Base-by-base conservation (phyloP, 1,140 invertebrate genomes). In the Mizuhopecten yessoensis region DNA sequence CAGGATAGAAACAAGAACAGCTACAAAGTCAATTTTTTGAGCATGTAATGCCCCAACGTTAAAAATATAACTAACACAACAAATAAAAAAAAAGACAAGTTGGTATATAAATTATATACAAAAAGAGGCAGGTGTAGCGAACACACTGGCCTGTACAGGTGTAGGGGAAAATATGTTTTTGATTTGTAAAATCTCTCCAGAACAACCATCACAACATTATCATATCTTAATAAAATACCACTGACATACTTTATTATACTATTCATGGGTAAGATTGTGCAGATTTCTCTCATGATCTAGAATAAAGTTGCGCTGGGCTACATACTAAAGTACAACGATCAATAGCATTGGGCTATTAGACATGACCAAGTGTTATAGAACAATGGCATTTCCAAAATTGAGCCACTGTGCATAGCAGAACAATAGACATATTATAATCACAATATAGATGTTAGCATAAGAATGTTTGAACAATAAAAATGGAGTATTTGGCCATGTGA, bases 371-470 rank as follows among this genome's bases (percentile, higher is more conserved):
- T 29, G 57, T 75, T 29, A 29, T 11, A 5, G 3, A 57, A 57
- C 57, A 75, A 75, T 75, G 57, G 57, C 5, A 39, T 5, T 7
- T 39, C 29, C 3, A 45, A 9, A 15, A 45, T 29, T 5, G n/a
- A 11, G 57, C 57, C 57, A 75, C 57, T 29, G 57, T 75, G 57
- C 57, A 75, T 75, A 75, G 57, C 57, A 75, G 57, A 75, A 75
- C 57, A 75, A 75, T 3, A n/a, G 1, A 75, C 57, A 75, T 45
- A 45, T n/a, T 29, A 75, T 75, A 9, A 29, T 75, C 57, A 75
- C 57, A 75, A 75, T 75, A 75, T 57, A 20, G 45, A 57, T 20
- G 45, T 75, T 5, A 75, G 57, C 23, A 75, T 29, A 17, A 75
- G 17, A 45, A 9, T 13, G 5, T 7, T 17, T 49, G 57, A 29